Base-by-base conservation (phyloP, 2,113 vertebrate species). In the Aptenodytes forsteri region DNA sequence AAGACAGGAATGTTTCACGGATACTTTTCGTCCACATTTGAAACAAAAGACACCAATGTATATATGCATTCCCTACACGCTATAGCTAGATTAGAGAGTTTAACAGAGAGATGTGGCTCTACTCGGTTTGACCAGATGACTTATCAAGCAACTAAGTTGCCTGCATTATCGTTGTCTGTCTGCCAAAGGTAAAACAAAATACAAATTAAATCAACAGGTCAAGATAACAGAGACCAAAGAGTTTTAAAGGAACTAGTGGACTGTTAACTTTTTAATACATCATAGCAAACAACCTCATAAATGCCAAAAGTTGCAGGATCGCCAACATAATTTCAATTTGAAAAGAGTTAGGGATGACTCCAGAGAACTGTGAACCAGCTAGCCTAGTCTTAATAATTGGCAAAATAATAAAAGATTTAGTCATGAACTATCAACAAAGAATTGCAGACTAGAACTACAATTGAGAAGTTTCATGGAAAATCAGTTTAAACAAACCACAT, bases 331-430 rank as follows among this genome's bases (percentile, higher is more conserved):
- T 83, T 91, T 82, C 62, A 76, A 70, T 83, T 58, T 87, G 42
- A 87, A 78, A 44, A 77, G 38, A 76, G 52, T 54, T 78, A 46
- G 20, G 29, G 73, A 21, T 85, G 56, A 83, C 83, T 79, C 70
- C 81, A 83, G 69, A 97, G 36, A 76, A 75, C 16, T 3, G 3
- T 22, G 27, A 81, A 76, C 34, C 36, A 77, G 54, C 61, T 46
- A 75, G 34, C 25, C 69, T 65, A 46, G 87, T n/a, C 93, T 76
- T 87, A 85, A 55, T 69, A 87, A 64, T 4, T 86, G 85, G 75
- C 62, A 95, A 96, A 88, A 94, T 38, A 85, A 69, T 54, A 77
- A 36, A 66, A 73, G 64, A 86, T 72, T 88, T 95, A 73, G 90
- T 95, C 36, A 62, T 77, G 25, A 75, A 58, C 71, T 73, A 80